Base-by-base conservation (phyloP, 2,888 invertebrate genomes). In the Drosophila lutescens region DNA sequence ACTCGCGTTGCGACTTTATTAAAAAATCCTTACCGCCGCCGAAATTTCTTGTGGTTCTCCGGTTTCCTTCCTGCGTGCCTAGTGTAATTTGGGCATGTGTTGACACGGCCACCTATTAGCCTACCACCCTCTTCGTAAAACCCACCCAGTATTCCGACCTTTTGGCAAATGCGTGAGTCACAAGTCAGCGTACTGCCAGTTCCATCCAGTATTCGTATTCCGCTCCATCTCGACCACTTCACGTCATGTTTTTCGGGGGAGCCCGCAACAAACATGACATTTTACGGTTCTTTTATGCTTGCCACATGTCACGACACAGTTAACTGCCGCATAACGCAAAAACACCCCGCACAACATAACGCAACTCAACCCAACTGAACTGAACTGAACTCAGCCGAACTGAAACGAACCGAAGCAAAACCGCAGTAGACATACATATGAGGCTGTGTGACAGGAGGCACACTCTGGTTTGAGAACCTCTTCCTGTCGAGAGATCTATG, bases 271-370 rank as follows among this genome's bases (percentile, higher is more conserved):
- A 86, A 80, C 86, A 86, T 85, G 82, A 84, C 85, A 77, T 88
- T 85, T 80, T 86, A 88, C 79, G 79, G 88, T 84, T 88, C 84
- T 86, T 86, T 88, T 86, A 82, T 84, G 83, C 81, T 84, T 73
- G 80, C 84, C 85, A 86, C 85, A 85, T 85, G 88, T 87, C 83
- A 83, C 71, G 79, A 78, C 75, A 87, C 80, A 86, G 84, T 84
- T 84, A 83, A 83, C 83, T 86, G 78, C 74, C 66, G 66, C 66
- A 66, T 66, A 66, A 66, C 65, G 65, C 65, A 66, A 47, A 60
- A 63, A 76, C 63, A 62, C 51, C 73, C 10, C 44, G 38, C 55
- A 55, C 40, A 65, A 65, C 65, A 54, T 46, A 46, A 26, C 32
- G 26, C 20, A 10, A 44, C 34, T 9, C 43, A 34, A 54, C 50